phyloP scores from a whole-genome alignment of 2,113 vertebrate genomes.

The Sinocyclocheilus grahami region DNA sequence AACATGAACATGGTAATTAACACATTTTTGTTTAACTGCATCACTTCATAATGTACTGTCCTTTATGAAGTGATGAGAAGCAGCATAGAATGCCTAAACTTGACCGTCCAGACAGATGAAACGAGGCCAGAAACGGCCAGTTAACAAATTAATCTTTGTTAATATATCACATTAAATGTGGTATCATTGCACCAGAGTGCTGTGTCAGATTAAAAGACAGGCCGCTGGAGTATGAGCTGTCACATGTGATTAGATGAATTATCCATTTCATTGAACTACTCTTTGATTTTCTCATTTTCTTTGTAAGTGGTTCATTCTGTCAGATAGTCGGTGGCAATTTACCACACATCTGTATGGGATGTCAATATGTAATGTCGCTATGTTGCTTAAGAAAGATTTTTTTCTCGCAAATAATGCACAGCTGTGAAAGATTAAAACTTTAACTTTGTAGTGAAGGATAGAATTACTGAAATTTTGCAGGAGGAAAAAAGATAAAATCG shows the following conservation, averaged over 20 bases:
- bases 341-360: not conserved
- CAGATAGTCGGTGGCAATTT: not conserved
- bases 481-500: not conserved
- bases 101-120: not conserved
- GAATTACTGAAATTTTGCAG: not conserved
- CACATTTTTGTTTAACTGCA: no score
- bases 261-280: not conserved
- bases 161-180: not conserved
- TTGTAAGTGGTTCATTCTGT: not conserved
- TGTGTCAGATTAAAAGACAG: not conserved
- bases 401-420: not conserved
- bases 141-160: not conserved
- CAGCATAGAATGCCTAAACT: not conserved
- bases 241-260: not conserved
- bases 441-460: no score
- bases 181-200: not conserved
- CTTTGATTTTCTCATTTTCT: not conserved
- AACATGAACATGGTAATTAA: no score
- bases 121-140: not conserved
- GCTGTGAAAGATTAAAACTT: not conserved
- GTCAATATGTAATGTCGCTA: not conserved
- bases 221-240: not conserved
- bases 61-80: not conserved
- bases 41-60: no score
- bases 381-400: not conserved